Evolutionary conservation across 2,797 vertebrate genomes (phyloP).

Genomic region (Oryzias dopingdopingensis): DNA sequence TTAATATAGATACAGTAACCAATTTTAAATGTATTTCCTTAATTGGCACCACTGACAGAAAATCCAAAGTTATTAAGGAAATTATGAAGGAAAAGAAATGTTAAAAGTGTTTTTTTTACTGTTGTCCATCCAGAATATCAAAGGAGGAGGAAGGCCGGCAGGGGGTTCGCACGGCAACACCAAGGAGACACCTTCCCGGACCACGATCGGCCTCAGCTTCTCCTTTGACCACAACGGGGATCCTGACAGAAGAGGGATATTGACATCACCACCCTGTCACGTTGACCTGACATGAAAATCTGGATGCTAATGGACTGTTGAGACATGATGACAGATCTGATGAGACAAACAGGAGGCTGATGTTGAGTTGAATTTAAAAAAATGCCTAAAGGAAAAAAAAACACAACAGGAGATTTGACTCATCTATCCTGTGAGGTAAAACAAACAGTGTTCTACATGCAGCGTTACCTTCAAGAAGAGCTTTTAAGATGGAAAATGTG

Average conservation of each 20-base stretch:
- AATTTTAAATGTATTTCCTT: too few species aligned
- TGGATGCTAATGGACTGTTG: constrained; percentile 16
- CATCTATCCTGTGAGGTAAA: constrained; percentile 17
- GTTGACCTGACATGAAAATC: constrained; percentile 18
- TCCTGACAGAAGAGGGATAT: constrained; percentile 70
- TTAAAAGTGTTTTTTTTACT: constrained; percentile 76
- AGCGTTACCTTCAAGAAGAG: constrained; percentile 66
- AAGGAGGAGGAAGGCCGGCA: constrained; percentile 89
- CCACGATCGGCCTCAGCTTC: constrained; percentile 83
- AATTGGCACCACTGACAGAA: too few species aligned
- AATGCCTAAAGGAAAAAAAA: constrained; percentile 11
- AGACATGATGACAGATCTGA: constrained; percentile 31
- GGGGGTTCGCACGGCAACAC: constrained; percentile 91
- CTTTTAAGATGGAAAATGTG: constrained; percentile 65
- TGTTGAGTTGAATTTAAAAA: constrained; percentile 15
- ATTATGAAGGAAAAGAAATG: not conserved
- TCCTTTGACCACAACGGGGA: constrained; percentile 98
- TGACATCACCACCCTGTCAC: constrained; percentile 10
- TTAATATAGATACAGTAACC: too few species aligned
- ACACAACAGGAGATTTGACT: constrained; percentile 35
- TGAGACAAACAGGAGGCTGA: constrained; percentile 31
- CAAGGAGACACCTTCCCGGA: constrained; percentile 85
- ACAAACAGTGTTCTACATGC: constrained; percentile 42
- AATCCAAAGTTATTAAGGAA: too few species aligned
- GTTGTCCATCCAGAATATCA: constrained; percentile 99